phyloP scores from a whole-genome alignment of 2,797 vertebrate species.

The Petrocephalus schoutedeni region DNA sequence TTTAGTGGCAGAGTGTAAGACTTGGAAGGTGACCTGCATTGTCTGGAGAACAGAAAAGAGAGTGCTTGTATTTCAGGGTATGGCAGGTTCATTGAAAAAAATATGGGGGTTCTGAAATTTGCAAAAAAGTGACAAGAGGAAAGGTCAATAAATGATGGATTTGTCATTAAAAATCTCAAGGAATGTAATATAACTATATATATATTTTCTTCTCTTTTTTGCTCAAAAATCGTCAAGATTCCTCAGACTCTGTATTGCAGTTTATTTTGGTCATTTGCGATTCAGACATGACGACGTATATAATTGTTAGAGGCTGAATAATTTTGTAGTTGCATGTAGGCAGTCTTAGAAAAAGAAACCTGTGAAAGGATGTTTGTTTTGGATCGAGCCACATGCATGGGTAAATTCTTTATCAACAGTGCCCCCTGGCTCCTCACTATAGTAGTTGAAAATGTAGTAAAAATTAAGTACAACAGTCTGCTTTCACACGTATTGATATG shows the following conservation, averaged over 20 bases:
- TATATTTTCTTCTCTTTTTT: neutral
- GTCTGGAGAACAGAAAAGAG: conserved; percentile 26
- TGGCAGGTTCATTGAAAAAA: neutral
- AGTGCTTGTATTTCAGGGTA: conserved; percentile 6
- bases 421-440: conserved; percentile 52
- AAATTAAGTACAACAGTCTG: neutral
- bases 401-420: conserved; percentile 53
- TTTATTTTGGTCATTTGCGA: neutral
- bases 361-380: conserved; percentile 19
- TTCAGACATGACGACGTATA: neutral
- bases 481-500: neutral
- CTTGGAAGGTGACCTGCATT: conserved; percentile 49
- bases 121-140: neutral
- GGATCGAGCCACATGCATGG: conserved; percentile 3
- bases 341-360: conserved; percentile 22
- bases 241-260: neutral
- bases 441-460: neutral
- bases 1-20: conserved; percentile 42
- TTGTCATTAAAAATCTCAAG: neutral
- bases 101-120: neutral
- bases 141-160: neutral
- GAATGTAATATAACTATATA: neutral
- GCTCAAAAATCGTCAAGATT: neutral
- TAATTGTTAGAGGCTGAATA: neutral
- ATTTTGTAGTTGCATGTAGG: neutral